Evolutionary conservation across 1,140 invertebrate species (phyloP), one percentile per base, ranked within the genome.

Genomic region (Drosophila virilis): DNA sequence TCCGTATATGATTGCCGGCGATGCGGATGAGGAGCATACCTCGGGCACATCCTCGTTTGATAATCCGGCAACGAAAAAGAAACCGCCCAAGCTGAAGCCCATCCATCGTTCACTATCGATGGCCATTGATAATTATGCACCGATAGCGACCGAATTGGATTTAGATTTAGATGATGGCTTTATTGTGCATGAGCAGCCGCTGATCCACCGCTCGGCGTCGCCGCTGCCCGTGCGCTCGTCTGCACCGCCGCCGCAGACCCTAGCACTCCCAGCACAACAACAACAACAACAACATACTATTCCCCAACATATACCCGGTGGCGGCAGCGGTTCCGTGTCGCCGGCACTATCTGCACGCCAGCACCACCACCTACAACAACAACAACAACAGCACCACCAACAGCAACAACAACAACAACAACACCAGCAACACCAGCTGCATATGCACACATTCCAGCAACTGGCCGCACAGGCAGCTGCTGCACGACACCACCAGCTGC

Each of bases 111-210:
- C 92, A 8, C 72, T 92, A 9, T 92, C 92, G 17, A 92, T 92
- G 84, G 91, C 92, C 65, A 91, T 92, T 54, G 92, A 92, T 52
- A 92, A 92, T 48, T 92, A 92, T 81, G 85, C 88, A 32, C 91
- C 90, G 54, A 51, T 78, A 33, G 69, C 77, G 32, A 73, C 50
- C 58, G 64, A 61, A 60, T 6, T 62, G 2, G 74, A 81, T 59
- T 66, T 84, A 33, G 77, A 86, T 64, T 45, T 88, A 15, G 78
- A 90, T 43, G 78, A 88, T 52, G 78, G 85, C n/a, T 72, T 86
- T 33, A 64, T 92, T 58, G 75, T 92, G 40, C 80, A 66, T 64
- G 91, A 92, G 72, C 91, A 91, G 74, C 90, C 91, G 76, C 85
- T 90, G 59, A 91, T 91, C 74, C 90, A 91, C 70, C 89, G 91